These are phyloP conservation scores for Pipa parva DNA, from an alignment of 2,113 vertebrate species.

Conservation along the genomic window DNA sequence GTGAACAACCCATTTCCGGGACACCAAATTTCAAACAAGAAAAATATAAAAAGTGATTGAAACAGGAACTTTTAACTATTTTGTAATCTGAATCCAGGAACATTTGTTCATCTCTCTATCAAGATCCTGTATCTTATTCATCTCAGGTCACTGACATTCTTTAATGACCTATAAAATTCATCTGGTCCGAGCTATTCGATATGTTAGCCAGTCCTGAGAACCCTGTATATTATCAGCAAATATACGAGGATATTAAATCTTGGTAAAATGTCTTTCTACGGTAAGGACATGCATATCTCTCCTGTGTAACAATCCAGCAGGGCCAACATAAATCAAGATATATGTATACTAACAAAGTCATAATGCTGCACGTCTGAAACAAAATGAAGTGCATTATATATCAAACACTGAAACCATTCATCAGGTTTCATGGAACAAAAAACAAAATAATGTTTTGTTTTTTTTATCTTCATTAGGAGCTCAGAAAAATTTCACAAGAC, in stretches of 20 bases:
- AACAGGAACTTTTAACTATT: too few species aligned
- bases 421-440: background rate
- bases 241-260: background rate
- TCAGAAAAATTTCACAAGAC: background rate
- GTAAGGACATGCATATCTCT: background rate
- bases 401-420: background rate
- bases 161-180: slow-evolving; percentile 38
- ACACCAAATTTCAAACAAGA: too few species aligned
- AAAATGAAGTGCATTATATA: background rate
- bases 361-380: background rate
- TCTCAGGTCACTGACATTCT: too few species aligned
- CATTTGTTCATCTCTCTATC: too few species aligned
- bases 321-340: slow-evolving; percentile 1
- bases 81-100: too few species aligned
- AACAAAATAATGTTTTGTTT: background rate
- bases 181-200: background rate
- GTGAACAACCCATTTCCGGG: too few species aligned
- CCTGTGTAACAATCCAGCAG: background rate
- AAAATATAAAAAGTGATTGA: too few species aligned
- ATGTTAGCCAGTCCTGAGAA: background rate
- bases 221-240: background rate
- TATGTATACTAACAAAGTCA: background rate
- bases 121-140: too few species aligned
- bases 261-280: background rate
- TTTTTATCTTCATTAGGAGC: background rate